These are phyloP conservation scores for Helicolenus hilgendorfi DNA, from an alignment of 2,797 vertebrate genomes.

Conservation along the genomic window DNA sequence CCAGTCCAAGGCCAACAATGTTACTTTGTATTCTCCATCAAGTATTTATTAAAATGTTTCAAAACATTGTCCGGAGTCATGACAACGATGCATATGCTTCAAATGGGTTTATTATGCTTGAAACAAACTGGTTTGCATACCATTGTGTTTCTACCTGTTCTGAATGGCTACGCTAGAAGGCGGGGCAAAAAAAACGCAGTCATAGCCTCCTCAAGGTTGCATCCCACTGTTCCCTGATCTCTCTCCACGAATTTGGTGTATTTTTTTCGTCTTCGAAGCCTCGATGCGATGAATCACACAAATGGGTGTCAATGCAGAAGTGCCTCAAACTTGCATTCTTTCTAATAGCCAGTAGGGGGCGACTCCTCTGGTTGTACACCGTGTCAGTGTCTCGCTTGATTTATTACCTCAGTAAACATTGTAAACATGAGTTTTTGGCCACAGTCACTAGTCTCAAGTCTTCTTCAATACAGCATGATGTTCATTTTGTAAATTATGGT, in stretches of 20 bases:
- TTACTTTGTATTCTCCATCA: neutral
- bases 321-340: no score
- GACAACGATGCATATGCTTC: neutral
- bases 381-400: no score
- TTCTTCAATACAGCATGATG: no score
- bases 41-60: neutral
- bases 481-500: no score
- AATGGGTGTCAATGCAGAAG: neutral
- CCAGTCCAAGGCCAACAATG: neutral
- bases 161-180: neutral
- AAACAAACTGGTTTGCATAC: neutral
- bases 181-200: no score
- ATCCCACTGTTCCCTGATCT: neutral
- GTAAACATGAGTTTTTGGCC: no score
- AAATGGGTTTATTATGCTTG: neutral
- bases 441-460: no score
- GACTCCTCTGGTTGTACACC: no score
- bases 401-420: no score
- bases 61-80: neutral
- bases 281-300: neutral
- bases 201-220: neutral
- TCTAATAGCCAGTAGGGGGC: no score
- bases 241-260: neutral
- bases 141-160: neutral
- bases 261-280: neutral